Evolutionary conservation across 2,888 invertebrate species (phyloP), one percentile per base, ranked within the genome.

Genomic region (Macropis europaea): DNA sequence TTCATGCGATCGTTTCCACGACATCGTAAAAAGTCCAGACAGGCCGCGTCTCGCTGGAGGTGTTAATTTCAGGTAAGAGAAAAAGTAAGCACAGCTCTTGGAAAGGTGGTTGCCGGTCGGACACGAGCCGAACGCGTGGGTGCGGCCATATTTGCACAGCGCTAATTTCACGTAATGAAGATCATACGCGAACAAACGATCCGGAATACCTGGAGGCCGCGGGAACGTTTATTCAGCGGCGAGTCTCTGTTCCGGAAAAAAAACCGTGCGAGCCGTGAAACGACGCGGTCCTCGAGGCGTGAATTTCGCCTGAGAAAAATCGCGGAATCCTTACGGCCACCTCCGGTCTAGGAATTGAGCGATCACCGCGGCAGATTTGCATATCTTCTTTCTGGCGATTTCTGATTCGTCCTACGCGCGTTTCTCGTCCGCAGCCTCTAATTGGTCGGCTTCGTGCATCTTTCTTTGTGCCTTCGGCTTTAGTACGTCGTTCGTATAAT

Each of bases 121-220:
- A 63, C 79, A 64, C 78, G 70, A 79, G 79, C 57, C 63, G 67
- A 52, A 36, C 72, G 72, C 80, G 77, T 79, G 69, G 80, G 74
- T 45, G 77, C 38, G 64, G 9, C 56, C 66, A 28, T 74, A 60
- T 79, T 79, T 79, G 67, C 73, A 60, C 76, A 71, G 62, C 48
- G 76, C 68, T 79, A 79, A 79, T 79, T 79, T 73, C 67, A 24
- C 64, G 61, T 75, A 77, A 79, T 80, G 73, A 80, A 80, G 77
- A 80, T 77, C 64, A 77, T 71, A 54, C 72, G 47, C 54, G 63
- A 40, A 57, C 67, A 50, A 70, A 69, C 78, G 63, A 64, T 54
- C 62, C 50, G 53, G 59, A 60, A 72, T 66, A 43, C 66, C 71
- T 50, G 28, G 47, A 62, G 66, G 60, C n/a, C 53, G 52, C 50